Evolutionary conservation across 2,888 invertebrate species (phyloP).

Genomic region (Cecidostiba fungosa): DNA sequence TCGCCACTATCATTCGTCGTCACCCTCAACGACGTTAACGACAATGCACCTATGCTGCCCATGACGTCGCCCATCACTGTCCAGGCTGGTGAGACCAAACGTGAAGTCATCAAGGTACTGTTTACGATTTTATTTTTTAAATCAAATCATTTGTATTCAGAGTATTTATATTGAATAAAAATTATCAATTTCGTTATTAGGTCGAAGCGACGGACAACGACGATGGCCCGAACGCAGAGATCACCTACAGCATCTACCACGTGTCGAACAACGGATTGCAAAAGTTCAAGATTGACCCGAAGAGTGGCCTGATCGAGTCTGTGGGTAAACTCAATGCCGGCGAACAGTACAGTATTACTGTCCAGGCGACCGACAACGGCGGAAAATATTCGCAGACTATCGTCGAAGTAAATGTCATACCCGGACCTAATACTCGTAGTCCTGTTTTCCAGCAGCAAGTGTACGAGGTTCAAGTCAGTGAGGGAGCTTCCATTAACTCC

Average conservation of each 20-base stretch:
- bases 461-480: slow-evolving; percentile 93
- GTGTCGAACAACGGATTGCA: slow-evolving; percentile 94
- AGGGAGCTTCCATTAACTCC: slow-evolving; percentile 93
- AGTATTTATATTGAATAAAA: neutral
- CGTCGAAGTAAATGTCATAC: slow-evolving; percentile 91
- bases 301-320: slow-evolving; percentile 89
- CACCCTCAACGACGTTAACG: slow-evolving; percentile 90
- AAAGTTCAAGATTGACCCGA: slow-evolving; percentile 91
- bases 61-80: slow-evolving; percentile 91
- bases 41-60: slow-evolving; percentile 91
- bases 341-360: slow-evolving; percentile 93
- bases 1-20: slow-evolving; percentile 91
- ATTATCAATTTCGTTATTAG: slow-evolving; percentile 75
- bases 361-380: slow-evolving; percentile 90
- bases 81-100: slow-evolving; percentile 88
- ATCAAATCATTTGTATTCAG: neutral
- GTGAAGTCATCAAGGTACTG: slow-evolving; percentile 86
- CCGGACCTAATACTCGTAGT: slow-evolving; percentile 90
- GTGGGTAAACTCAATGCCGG: slow-evolving; percentile 91
- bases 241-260: slow-evolving; percentile 93
- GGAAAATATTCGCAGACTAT: slow-evolving; percentile 92
- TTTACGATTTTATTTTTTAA: slow-evolving; percentile 63
- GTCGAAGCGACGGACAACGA: slow-evolving; percentile 92
- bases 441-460: slow-evolving; percentile 91
- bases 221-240: slow-evolving; percentile 90